phyloP scores from a whole-genome alignment of 2,888 invertebrate genomes.

The Papilio demoleus region DNA sequence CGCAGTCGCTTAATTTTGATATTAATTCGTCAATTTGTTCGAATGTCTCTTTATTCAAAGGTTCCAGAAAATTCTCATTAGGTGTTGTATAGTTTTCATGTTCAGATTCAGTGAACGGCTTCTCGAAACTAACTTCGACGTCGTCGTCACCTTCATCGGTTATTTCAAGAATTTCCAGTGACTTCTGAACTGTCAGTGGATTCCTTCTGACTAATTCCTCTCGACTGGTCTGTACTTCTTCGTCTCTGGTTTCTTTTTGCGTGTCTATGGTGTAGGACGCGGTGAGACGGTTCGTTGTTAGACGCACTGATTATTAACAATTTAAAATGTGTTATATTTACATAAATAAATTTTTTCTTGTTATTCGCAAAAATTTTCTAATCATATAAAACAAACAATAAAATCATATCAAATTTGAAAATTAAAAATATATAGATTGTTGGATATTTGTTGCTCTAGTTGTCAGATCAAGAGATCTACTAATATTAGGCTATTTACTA shows the following conservation, averaged over 20 bases:
- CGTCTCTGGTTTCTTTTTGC: constrained; percentile 59
- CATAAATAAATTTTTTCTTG: too few relatives aligned
- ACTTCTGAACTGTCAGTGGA: constrained; percentile 59
- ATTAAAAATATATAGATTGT: too few relatives aligned
- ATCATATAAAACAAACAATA: too few relatives aligned
- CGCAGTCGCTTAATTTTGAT: constrained; percentile 68
- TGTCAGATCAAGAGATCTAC: too few relatives aligned
- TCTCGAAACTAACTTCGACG: constrained; percentile 70
- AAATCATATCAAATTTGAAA: too few relatives aligned
- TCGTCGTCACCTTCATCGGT: constrained; percentile 56
- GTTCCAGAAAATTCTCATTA: constrained; percentile 68
- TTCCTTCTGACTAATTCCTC: constrained; percentile 50
- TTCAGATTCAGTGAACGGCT: constrained; percentile 63
- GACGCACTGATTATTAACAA: constrained; percentile 36
- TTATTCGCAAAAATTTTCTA: too few relatives aligned
- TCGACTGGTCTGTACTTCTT: constrained; percentile 59
- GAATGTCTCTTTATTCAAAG: constrained; percentile 66
- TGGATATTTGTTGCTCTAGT: too few relatives aligned
- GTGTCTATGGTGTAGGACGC: constrained; percentile 51
- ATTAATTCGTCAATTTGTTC: constrained; percentile 76
- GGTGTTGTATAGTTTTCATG: constrained; percentile 71
- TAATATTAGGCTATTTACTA: too few relatives aligned
- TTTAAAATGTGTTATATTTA: too few relatives aligned
- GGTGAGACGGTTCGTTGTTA: constrained; percentile 50
- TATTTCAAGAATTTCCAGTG: constrained; percentile 68